These are phyloP conservation scores for Paratilapia polleni DNA, from an alignment of 2,113 vertebrate genomes.

Conservation along the genomic window DNA sequence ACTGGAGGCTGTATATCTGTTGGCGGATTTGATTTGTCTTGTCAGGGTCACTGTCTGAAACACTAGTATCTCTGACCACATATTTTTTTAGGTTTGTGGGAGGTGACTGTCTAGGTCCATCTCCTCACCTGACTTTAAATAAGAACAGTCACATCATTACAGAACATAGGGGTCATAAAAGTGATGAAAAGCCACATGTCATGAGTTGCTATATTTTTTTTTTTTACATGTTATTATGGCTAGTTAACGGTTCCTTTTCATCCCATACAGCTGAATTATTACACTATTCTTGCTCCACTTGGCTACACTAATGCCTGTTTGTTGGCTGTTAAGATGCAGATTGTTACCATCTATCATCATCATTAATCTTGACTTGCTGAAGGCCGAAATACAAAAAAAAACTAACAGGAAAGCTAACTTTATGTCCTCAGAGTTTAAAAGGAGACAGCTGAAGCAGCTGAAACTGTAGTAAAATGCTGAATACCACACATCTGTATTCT, in stretches of 20 bases:
- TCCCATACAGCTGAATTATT: slow-evolving; percentile 30
- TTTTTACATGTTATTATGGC: slow-evolving; percentile 22
- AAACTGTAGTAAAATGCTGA: slow-evolving; percentile 54
- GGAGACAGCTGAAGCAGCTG: slow-evolving; percentile 43
- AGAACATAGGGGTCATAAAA: slow-evolving; percentile 23
- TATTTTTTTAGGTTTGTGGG: slow-evolving; percentile 27
- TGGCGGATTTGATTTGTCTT: slow-evolving; percentile 56
- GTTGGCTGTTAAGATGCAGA: slow-evolving; percentile 28
- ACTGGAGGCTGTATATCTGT: slow-evolving; percentile 55
- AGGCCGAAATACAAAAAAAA: slow-evolving; percentile 25
- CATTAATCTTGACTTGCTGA: slow-evolving; percentile 43
- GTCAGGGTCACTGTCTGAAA: slow-evolving; percentile 59
- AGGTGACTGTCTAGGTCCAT: slow-evolving; percentile 32
- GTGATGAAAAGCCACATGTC: slow-evolving; percentile 6
- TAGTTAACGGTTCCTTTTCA: neutral
- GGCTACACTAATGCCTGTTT: slow-evolving; percentile 16
- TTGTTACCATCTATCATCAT: slow-evolving; percentile 21
- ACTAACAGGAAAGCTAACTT: slow-evolving; percentile 29
- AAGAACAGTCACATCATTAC: neutral
- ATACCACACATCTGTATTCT: slow-evolving; percentile 66
- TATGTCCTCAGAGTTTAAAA: slow-evolving; percentile 42
- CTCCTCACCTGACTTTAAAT: slow-evolving; percentile 54
- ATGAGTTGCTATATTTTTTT: slow-evolving; percentile 19
- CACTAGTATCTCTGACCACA: neutral
- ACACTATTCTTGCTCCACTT: neutral